Conservation (phyloP, 2,888 invertebrate genomes). For the Tillus elongatus region DNA sequence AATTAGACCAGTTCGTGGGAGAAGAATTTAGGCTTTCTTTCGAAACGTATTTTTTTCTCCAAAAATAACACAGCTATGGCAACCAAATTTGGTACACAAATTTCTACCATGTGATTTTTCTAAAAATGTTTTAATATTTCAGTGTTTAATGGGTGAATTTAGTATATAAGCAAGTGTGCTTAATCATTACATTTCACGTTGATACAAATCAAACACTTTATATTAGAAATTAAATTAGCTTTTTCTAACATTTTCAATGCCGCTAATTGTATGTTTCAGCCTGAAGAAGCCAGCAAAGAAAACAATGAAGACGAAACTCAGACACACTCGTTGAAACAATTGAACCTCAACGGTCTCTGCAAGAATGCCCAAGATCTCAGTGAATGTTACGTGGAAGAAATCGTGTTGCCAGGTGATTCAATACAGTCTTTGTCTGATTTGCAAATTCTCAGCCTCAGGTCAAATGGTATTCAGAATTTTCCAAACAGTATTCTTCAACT, state of each 20-base stretch:
- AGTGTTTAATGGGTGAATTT: too few relatives aligned
- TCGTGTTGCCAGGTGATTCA: constrained; percentile 37
- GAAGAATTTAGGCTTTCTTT: too few relatives aligned
- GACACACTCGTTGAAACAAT: constrained; percentile 25
- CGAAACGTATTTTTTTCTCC: too few relatives aligned
- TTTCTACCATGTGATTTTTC: too few relatives aligned
- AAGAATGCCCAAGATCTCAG: constrained; percentile 24
- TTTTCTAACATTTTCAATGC: too few relatives aligned
- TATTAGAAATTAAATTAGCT: not conserved
- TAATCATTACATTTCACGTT: constrained; percentile 1
- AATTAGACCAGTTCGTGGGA: too few relatives aligned
- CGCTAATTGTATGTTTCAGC: too few relatives aligned
- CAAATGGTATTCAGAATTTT: constrained; percentile 51
- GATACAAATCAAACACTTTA: too few relatives aligned
- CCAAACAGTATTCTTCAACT: constrained; percentile 54
- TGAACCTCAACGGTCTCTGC: constrained; percentile 39
- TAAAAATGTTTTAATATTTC: too few relatives aligned
- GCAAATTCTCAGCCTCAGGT: constrained; percentile 39
- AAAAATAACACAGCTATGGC: too few relatives aligned
- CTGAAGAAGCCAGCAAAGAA: constrained; percentile 7
- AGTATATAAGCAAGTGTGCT: not conserved
- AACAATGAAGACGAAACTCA: constrained; percentile 14
- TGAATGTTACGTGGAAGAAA: constrained; percentile 36
- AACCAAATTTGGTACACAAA: too few relatives aligned
- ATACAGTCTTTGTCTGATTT: constrained; percentile 36